These are phyloP conservation scores for Mirounga angustirostris DNA, from an alignment of 2,113 vertebrate species.

Conservation along the genomic window DNA sequence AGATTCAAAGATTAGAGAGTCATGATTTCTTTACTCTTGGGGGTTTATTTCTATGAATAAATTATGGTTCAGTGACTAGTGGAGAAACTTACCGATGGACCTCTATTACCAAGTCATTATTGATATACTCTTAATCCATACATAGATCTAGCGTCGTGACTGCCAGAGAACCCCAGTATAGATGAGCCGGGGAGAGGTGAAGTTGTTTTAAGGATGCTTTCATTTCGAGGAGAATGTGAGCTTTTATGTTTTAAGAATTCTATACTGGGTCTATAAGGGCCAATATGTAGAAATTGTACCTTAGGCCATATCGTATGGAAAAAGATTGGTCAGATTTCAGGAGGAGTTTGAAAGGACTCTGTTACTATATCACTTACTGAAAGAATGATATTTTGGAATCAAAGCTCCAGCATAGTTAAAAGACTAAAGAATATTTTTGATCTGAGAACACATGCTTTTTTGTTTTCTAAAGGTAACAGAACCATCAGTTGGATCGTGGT, in stretches of 20 bases:
- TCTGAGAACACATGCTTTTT: background rate
- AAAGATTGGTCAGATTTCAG: background rate
- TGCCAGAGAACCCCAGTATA: background rate
- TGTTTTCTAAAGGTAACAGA: background rate
- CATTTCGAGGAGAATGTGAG: background rate
- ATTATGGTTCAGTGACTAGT: background rate
- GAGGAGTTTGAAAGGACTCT: background rate
- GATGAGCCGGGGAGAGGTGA: background rate
- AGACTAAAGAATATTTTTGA: background rate
- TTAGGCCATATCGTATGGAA: background rate
- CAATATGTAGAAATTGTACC: background rate
- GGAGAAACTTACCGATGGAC: background rate
- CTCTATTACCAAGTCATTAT: background rate
- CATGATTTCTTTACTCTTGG: background rate
- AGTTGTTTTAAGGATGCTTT: background rate
- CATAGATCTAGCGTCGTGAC: background rate
- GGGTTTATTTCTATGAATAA: background rate
- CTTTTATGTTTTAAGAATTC: background rate
- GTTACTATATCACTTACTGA: background rate
- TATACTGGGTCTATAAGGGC: background rate
- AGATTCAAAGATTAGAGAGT: background rate
- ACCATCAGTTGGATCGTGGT: background rate
- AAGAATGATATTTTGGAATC: slow-evolving; percentile 22
- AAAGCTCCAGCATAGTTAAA: background rate
- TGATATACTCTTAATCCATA: background rate